Conservation (phyloP, 2,888 invertebrate genomes). For the Eristalinus aeneus region DNA sequence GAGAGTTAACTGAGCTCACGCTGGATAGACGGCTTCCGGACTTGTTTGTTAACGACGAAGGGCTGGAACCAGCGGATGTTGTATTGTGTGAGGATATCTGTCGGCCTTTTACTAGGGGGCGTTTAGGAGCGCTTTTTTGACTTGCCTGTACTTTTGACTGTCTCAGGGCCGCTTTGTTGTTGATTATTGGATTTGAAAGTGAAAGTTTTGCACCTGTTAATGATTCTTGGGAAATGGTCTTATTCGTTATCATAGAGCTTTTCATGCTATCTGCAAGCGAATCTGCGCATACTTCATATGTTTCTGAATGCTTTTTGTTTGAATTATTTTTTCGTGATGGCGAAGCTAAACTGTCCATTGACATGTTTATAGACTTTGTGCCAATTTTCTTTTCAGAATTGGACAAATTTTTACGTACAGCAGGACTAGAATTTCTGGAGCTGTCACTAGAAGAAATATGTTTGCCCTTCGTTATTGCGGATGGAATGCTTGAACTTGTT, state of each 20-base stretch:
- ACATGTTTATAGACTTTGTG: constrained; percentile 79
- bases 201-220: constrained; percentile 75
- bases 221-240: constrained; percentile 80
- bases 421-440: constrained; percentile 79
- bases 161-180: constrained; percentile 60
- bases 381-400: constrained; percentile 74
- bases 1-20: constrained; percentile 78
- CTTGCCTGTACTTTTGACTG: constrained; percentile 40
- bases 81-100: constrained; percentile 73
- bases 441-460: constrained; percentile 80
- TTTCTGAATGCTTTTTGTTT: constrained; percentile 71
- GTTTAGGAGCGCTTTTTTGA: constrained; percentile 32
- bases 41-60: constrained; percentile 80
- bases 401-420: constrained; percentile 74
- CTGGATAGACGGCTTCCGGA: constrained; percentile 79
- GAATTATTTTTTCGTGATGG: constrained; percentile 75
- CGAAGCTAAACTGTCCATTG: constrained; percentile 79
- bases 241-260: constrained; percentile 79
- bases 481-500: constrained; percentile 78
- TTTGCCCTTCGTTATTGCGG: constrained; percentile 73
- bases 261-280: constrained; percentile 80
- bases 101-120: constrained; percentile 50
- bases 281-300: constrained; percentile 77
- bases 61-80: constrained; percentile 79
- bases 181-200: constrained; percentile 77